Evolutionary conservation across 37 sponge, comb jelly and placozoan species (phyloP), one percentile per base, ranked within the genome.

Genomic region (Chondrilla cf. caribensis): DNA sequence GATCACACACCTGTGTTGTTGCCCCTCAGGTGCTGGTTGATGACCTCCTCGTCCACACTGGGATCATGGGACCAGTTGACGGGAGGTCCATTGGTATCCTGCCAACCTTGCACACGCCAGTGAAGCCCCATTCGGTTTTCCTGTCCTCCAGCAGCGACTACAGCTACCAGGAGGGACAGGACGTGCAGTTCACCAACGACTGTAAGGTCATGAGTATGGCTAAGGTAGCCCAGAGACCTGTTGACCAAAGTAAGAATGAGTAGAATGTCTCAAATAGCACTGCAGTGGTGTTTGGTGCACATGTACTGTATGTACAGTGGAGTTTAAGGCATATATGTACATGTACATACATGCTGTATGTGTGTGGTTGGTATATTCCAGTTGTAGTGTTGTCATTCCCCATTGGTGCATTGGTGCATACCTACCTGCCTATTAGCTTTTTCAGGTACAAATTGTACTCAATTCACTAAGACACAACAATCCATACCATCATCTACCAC

Each of bases 11-110:
- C 26, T 76, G 78, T 66, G 68, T 25, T 66, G 25, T 11, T 62
- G 64, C 25, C 17, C 41, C 60, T 24, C 72, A 96, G 97, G 70
- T 98, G 5, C 80, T 93, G 25, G 90, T 98, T 14, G 99, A 98
- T 87, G 94, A 88, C 47, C 79, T 98, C 5, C 65, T 98, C 40
- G 86, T 98, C 21, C 85, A 87, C 66, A 85, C 79, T 31, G 99
- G 96, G 26, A 43, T 71, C 11, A 71, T 98, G 31, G 80, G 87
- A 9, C 76, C 42, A 21, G 86, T 81, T 21, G 70, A 83, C 24
- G 5, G 54, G 24, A 19, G 55, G 25, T 81, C 90, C 22, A 67
- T 80, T 21, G 93, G 90, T 14, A 92, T 92, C 25, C 85, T 95
- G 32, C 95, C 95, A 44, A 92, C 90, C 36, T 58, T 91, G 25